Conservation (phyloP, 2,113 vertebrate genomes). For the Hepsetus odoe region DNA sequence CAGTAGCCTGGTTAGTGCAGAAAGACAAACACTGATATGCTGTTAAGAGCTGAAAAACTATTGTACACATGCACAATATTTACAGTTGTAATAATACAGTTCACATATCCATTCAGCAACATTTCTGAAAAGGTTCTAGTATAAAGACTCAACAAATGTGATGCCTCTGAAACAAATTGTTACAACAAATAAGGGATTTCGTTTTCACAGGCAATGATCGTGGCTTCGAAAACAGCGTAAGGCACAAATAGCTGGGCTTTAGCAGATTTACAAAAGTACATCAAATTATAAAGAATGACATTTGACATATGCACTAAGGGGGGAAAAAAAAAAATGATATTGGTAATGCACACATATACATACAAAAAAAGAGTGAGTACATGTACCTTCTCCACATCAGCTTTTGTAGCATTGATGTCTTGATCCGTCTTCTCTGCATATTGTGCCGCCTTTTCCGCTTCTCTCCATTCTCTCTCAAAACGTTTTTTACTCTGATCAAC, state of each 20-base stretch:
- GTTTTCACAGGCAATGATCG: no score
- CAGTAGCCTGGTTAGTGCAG: slow-evolving; percentile 10
- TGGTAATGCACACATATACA: not conserved
- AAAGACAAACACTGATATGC: slow-evolving; percentile 5
- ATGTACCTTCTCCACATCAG: slow-evolving; percentile 87
- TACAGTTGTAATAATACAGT: slow-evolving; percentile 9
- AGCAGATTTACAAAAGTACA: no score
- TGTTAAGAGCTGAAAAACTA: not conserved
- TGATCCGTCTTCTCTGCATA: slow-evolving; percentile 84
- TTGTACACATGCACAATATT: not conserved
- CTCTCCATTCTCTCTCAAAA: slow-evolving; percentile 88
- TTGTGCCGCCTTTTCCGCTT: slow-evolving; percentile 84
- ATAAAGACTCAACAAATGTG: no score
- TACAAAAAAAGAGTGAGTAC: not conserved
- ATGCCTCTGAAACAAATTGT: no score
- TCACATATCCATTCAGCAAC: no score
- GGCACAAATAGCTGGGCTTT: no score
- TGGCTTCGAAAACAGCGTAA: no score
- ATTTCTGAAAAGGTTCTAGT: no score
- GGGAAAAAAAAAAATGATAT: no score
- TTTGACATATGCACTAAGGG: no score
- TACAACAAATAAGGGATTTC: no score
- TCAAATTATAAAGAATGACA: no score
- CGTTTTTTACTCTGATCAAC: slow-evolving; percentile 84
- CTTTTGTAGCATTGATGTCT: slow-evolving; percentile 90